A percentile compares a stretch with the other conserved stretches of the same genome.
These are phyloP conservation scores for Rhinogobius similis DNA, from an alignment of 2,113 vertebrate genomes.

Conservation along the genomic window DNA sequence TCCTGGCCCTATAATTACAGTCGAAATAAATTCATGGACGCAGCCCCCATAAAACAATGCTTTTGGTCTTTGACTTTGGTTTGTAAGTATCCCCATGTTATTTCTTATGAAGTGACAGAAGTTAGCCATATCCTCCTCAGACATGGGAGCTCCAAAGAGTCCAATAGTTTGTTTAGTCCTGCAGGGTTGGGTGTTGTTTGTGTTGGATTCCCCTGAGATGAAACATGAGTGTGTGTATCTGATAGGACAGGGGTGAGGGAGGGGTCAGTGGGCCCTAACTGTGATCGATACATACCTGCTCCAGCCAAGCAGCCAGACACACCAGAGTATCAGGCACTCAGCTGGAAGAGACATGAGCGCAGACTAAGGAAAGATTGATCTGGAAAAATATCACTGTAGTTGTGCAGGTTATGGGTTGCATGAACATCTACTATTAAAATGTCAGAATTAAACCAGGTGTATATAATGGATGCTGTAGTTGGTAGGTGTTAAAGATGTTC, in stretches of 20 bases:
- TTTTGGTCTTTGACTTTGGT: constrained; percentile 39
- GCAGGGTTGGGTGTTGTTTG: constrained; percentile 45
- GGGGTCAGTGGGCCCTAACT: constrained; percentile 86
- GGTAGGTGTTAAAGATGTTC: not conserved
- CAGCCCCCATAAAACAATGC: constrained; percentile 1
- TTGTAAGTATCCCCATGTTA: not conserved
- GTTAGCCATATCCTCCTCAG: not conserved
- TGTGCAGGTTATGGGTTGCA: not conserved
- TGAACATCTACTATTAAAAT: not conserved
- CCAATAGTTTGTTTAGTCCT: constrained; percentile 30
- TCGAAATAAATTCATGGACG: too few relatives aligned
- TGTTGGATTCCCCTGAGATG: constrained; percentile 79
- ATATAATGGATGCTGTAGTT: not conserved
- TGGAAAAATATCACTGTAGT: not conserved
- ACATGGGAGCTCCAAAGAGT: not conserved
- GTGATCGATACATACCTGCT: constrained; percentile 87
- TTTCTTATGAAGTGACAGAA: not conserved
- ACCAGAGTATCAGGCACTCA: constrained; percentile 52
- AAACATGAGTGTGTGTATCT: constrained; percentile 82
- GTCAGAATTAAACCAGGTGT: too few relatives aligned
- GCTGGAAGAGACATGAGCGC: constrained; percentile 44
- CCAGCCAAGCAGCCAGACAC: constrained; percentile 52
- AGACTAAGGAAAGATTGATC: not conserved
- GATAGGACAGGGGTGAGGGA: constrained; percentile 64
- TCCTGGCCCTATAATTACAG: too few relatives aligned